phyloP scores from a whole-genome alignment of 2,797 vertebrate species.

The Crotalus adamanteus region DNA sequence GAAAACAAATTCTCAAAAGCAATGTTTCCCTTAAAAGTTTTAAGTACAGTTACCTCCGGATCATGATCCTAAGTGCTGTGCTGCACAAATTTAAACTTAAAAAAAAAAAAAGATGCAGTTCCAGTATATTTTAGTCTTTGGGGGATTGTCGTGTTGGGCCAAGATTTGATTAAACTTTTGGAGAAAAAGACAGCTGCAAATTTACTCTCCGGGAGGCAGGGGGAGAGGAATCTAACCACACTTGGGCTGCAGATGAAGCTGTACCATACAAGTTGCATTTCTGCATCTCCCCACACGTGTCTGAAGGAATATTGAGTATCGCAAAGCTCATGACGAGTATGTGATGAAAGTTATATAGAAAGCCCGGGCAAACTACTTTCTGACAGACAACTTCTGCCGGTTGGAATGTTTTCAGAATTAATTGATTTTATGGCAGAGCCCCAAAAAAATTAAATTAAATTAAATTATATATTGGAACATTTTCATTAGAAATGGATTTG shows the following conservation, averaged over 20 bases:
- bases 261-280: constrained; percentile 41
- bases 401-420: constrained; percentile 69
- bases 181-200: constrained; percentile 61
- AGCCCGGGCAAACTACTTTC: constrained; percentile 56
- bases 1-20: not conserved
- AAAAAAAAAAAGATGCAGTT: constrained; percentile 58
- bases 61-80: not conserved
- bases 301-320: constrained; percentile 70
- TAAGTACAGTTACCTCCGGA: not conserved
- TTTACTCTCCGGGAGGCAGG: constrained; percentile 60
- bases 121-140: constrained; percentile 64
- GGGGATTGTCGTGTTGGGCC: not conserved
- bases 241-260: constrained; percentile 55
- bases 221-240: constrained; percentile 50
- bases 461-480: constrained; percentile 72
- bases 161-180: constrained; percentile 17
- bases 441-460: constrained; percentile 62
- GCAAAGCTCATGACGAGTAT: constrained; percentile 57
- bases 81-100: not conserved
- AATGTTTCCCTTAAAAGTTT: not conserved
- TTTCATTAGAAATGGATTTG: constrained; percentile 68
- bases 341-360: constrained; percentile 62
- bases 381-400: constrained; percentile 54
- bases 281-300: constrained; percentile 51
- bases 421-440: constrained; percentile 68